Evolutionary conservation across 2,888 invertebrate genomes (phyloP), one percentile per base, ranked within the genome.

Genomic region (Pogonocherus hispidulus): DNA sequence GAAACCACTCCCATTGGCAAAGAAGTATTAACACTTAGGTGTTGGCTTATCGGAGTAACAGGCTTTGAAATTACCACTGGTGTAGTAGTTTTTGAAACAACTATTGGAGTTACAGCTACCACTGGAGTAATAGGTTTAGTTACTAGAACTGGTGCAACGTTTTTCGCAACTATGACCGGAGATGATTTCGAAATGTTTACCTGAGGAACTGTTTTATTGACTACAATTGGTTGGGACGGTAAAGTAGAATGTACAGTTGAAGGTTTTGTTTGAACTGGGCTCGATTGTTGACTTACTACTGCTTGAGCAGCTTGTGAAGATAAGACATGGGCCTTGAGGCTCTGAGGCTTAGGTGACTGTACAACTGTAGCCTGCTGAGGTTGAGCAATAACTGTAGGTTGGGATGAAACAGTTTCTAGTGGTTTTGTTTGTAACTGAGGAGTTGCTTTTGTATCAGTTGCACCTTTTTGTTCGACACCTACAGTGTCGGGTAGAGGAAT

Each of bases 251-350:
- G 57, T 6, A 46, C 9, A n/a, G 19, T 27, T 44, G 60, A 5
- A 18, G 19, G 18, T 59, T 63, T 68, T 5, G 51, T 52, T 22
- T 71, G 72, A 5, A 73, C 55, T 23, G 71, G 54, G 5, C 64
- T 56, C 47, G 49, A 46, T 63, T 77, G 74, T 18, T 76, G 72
- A n/a, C 78, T 75, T n/a, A 82, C 81, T 3, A 80, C 80, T n/a
- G 83, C 82, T 73, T 84, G 82, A 1, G 84, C 82, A 1, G 81
- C 84, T 72, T 88, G 88, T 32, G 88, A 86, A 60, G 89, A 90
- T 18, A 91, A 79, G 2, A 91, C 90, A 71, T 91, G 91, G 1
- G 91, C 90, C 77, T 91, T 91, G 1, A 91, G 82, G 3, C 89
- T 89, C 18, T 90, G 90, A 0, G 89, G 87, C 75, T 85, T 87